Evolutionary conservation across 2,113 vertebrate species (phyloP).

Genomic region (Oryzias celebensis): DNA sequence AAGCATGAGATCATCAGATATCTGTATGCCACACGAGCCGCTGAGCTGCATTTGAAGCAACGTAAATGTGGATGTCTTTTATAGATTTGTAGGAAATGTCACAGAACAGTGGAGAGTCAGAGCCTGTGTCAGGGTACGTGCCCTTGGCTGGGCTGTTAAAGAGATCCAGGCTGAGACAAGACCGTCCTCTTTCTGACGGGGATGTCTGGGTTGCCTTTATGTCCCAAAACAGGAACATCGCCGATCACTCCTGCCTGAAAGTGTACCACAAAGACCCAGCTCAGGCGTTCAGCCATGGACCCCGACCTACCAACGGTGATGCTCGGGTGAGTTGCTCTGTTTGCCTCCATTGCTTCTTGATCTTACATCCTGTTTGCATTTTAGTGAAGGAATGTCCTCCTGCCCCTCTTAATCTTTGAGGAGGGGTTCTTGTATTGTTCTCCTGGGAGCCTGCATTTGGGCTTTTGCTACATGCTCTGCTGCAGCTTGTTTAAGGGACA

Average conservation of each 20-base stretch:
- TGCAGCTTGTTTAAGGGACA: constrained; percentile 48
- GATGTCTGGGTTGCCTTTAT: constrained; percentile 56
- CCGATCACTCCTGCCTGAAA: constrained; percentile 94
- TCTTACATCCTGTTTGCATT: constrained; percentile 52
- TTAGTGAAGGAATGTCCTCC: constrained; percentile 62
- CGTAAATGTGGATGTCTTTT: constrained; percentile 18
- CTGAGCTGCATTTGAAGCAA: neutral
- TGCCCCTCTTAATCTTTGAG: constrained; percentile 64
- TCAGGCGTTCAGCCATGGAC: constrained; percentile 89
- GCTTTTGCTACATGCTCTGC: constrained; percentile 21
- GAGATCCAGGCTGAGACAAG: constrained; percentile 10
- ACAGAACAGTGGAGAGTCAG: constrained; percentile 4
- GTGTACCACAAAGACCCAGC: constrained; percentile 98
- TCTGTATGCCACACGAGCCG: neutral
- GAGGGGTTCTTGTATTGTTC: constrained; percentile 60
- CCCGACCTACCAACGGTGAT: constrained; percentile 88
- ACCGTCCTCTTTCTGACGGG: constrained; percentile 59
- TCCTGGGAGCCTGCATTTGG: constrained; percentile 33
- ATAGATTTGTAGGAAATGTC: constrained; percentile 52
- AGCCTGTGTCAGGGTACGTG: constrained; percentile 36
- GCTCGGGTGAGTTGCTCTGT: constrained; percentile 84
- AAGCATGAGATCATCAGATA: constrained; percentile 3
- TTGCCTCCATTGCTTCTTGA: constrained; percentile 18
- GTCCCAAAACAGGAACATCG: constrained; percentile 84
- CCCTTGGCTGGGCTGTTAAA: constrained; percentile 37